Percentiles rank a stretch among this genome's conserved stretches.
Conservation (phyloP, 2,113 vertebrate genomes). For the Connochaetes taurinus region DNA sequence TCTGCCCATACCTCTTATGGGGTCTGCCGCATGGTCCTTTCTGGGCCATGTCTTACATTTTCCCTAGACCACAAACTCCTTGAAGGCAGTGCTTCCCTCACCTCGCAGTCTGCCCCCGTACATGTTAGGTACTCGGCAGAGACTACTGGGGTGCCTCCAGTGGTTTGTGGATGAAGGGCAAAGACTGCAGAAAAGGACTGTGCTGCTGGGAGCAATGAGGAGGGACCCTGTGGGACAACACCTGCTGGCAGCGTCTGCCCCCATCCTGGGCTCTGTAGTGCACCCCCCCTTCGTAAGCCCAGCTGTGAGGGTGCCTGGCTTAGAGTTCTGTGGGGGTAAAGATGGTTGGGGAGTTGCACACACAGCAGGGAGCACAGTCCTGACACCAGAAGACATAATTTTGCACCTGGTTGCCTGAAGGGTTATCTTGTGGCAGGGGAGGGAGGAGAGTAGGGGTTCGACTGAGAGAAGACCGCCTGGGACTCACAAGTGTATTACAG, state of each 20-base stretch:
- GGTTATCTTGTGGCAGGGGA: not conserved
- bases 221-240: not conserved
- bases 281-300: not conserved
- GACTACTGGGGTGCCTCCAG: not conserved
- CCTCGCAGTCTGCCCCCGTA: not conserved
- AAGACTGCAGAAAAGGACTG: not conserved
- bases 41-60: not conserved
- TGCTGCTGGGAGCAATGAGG: not conserved
- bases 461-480: not conserved
- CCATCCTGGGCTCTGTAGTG: not conserved
- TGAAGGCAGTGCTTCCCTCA: not conserved
- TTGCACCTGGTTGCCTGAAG: not conserved
- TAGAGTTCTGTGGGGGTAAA: not conserved
- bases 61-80: not conserved
- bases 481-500: not conserved
- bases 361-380: not conserved
- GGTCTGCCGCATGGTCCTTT: not conserved
- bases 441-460: not conserved
- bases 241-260: not conserved
- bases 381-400: not conserved
- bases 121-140: not conserved
- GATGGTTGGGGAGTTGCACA: no score
- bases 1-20: not conserved
- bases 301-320: not conserved
- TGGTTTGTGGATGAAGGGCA: not conserved